Percentiles rank a stretch among this genome's conserved stretches.
These are phyloP conservation scores for Leucoraja ocellata DNA, from an alignment of 2,797 vertebrate species.

Conservation along the genomic window DNA sequence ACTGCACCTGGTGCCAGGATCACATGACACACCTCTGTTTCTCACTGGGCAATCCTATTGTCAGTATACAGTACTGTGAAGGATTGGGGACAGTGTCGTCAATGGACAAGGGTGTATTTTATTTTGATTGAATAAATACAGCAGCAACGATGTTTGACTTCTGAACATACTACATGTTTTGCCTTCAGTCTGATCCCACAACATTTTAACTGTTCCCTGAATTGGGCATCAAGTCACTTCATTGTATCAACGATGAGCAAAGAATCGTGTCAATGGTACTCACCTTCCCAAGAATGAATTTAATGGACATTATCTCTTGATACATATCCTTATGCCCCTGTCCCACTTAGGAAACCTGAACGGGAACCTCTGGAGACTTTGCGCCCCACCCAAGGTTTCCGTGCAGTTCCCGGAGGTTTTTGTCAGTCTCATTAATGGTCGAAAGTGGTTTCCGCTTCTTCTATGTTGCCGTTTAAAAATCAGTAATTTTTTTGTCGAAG, in stretches of 20 bases:
- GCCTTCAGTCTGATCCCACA: neutral
- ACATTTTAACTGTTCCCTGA: neutral
- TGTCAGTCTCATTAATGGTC: too few species aligned
- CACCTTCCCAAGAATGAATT: neutral
- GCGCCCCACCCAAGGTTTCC: too few species aligned
- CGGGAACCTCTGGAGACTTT: too few species aligned
- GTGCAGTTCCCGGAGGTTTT: too few species aligned
- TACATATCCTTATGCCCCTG: neutral
- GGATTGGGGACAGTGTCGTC: neutral
- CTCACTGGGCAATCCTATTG: neutral
- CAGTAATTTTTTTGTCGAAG: too few species aligned
- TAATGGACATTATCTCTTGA: neutral
- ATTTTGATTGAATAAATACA: neutral
- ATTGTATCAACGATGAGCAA: neutral
- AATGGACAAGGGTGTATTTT: neutral
- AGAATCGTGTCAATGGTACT: neutral
- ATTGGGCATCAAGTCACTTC: neutral
- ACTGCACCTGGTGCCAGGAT: too few species aligned
- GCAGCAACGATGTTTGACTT: neutral
- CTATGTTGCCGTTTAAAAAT: too few species aligned
- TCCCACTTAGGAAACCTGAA: too few species aligned
- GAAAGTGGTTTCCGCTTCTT: too few species aligned
- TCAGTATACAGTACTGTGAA: neutral
- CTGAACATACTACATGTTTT: neutral
- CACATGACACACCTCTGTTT: neutral